Evolutionary conservation across 2,888 invertebrate genomes (phyloP).

Genomic region (Dynastes tityus): DNA sequence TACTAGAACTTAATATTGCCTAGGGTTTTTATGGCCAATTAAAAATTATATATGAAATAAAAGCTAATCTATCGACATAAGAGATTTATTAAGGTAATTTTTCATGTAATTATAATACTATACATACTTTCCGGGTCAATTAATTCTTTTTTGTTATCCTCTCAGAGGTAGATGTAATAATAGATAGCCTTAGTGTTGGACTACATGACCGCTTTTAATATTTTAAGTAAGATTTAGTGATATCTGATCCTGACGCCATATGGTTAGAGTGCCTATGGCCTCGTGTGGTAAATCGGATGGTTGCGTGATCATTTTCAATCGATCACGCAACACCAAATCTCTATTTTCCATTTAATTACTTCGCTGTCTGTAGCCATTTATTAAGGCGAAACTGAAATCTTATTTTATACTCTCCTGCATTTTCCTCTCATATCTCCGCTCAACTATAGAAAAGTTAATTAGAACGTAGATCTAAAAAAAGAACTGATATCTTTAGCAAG

Average conservation of each 20-base stretch:
- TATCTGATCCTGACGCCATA: conserved; percentile 41
- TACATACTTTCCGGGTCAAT: conserved; percentile 19
- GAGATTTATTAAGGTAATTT: conserved; percentile 34
- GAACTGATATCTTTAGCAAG: conserved; percentile 7
- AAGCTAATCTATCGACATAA: conserved; percentile 36
- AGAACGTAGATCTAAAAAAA: conserved; percentile 12
- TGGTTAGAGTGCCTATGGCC: conserved; percentile 23
- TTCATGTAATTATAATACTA: conserved; percentile 39
- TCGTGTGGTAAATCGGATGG: conserved; percentile 18
- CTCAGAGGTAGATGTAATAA: conserved; percentile 36
- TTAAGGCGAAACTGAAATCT: conserved; percentile 44
- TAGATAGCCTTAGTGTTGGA: conserved; percentile 36
- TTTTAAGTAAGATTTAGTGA: conserved; percentile 46
- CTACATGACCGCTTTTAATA: conserved; percentile 43
- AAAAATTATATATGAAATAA: conserved; percentile 36
- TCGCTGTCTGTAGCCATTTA: conserved; percentile 44
- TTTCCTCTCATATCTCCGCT: not conserved
- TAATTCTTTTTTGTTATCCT: conserved; percentile 35
- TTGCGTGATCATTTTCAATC: conserved; percentile 44
- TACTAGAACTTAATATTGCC: not conserved
- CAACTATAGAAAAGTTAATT: conserved; percentile 21
- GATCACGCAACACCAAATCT: conserved; percentile 45
- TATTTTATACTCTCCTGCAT: conserved; percentile 33
- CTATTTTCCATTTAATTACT: conserved; percentile 47
- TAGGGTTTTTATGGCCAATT: conserved; percentile 31